A percentile compares a stretch with the other conserved stretches of the same genome.
Evolutionary conservation across 92 coral and sea anemone species (phyloP).

Genomic region (Porites cylindrica): DNA sequence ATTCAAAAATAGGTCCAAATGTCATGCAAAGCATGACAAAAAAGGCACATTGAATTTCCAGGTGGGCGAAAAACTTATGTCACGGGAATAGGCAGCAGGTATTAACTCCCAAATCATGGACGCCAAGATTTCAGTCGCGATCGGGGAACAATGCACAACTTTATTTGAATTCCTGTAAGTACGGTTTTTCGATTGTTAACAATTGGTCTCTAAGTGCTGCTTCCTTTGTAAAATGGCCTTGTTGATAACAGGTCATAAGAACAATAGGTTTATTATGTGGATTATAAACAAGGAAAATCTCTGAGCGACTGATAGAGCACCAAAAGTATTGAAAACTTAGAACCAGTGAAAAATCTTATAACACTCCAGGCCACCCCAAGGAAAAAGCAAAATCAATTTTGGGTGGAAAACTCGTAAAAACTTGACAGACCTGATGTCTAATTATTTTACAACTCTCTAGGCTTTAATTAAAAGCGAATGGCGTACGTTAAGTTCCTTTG

Average conservation of each 20-base stretch:
- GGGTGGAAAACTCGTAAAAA: slow-evolving; percentile 32
- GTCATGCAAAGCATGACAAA: not conserved
- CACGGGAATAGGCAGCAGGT: not conserved
- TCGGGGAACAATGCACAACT: not conserved
- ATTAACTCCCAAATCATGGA: not conserved
- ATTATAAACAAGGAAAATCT: not conserved
- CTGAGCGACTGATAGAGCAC: not conserved
- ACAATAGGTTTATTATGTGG: slow-evolving; percentile 37
- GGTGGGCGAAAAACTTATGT: not conserved
- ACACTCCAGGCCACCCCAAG: slow-evolving; percentile 3
- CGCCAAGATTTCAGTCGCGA: not conserved
- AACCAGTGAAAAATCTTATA: not conserved
- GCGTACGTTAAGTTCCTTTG: slow-evolving; percentile 34
- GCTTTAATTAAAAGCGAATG: slow-evolving; percentile 40
- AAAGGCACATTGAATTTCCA: not conserved
- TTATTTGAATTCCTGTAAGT: slow-evolving; percentile 40
- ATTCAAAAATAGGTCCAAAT: too few species aligned
- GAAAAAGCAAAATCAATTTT: slow-evolving; percentile 26
- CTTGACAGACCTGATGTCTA: slow-evolving; percentile 36
- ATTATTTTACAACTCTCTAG: slow-evolving; percentile 30
- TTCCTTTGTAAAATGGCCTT: slow-evolving; percentile 54
- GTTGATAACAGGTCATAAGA: slow-evolving; percentile 61
- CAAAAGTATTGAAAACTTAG: not conserved
- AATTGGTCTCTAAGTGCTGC: slow-evolving; percentile 31
- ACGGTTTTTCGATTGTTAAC: slow-evolving; percentile 18